phyloP scores from a whole-genome alignment of 1,140 invertebrate genomes.

The Leptestheria dahalacensis region DNA sequence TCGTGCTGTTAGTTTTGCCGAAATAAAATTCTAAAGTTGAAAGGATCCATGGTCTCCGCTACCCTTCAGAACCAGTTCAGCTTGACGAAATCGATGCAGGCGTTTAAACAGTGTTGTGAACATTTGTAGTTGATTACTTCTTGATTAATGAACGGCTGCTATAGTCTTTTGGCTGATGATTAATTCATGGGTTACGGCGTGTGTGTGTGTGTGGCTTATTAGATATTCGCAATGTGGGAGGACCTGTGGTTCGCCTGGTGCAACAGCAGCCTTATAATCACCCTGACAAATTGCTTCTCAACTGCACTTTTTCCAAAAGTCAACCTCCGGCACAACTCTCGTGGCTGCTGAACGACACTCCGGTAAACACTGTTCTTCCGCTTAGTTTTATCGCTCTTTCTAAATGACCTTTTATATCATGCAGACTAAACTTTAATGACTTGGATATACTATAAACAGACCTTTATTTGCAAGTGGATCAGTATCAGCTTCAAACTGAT shows the following conservation, averaged over 20 bases:
- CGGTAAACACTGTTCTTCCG: not conserved
- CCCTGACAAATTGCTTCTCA: not conserved
- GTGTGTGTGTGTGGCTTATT: not conserved
- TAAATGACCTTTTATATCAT: not conserved
- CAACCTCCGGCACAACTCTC: constrained; percentile 8
- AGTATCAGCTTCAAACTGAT: no score
- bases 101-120: not conserved
- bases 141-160: not conserved
- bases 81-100: not conserved
- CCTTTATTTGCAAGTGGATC: no score
- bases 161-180: not conserved
- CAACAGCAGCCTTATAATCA: not conserved
- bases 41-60: no score
- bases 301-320: constrained; percentile 9
- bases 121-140: not conserved
- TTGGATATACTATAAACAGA: no score
- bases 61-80: no score
- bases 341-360: constrained; percentile 9
- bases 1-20: no score
- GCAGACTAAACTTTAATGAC: no score
- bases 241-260: not conserved
- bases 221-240: constrained; percentile 2
- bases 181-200: not conserved
- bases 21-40: no score
- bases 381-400: not conserved